Evolutionary conservation across 30 jellyfish, hydroid and myxozoan genomes (phyloP).

Genomic region (Chironex yamaguchii): DNA sequence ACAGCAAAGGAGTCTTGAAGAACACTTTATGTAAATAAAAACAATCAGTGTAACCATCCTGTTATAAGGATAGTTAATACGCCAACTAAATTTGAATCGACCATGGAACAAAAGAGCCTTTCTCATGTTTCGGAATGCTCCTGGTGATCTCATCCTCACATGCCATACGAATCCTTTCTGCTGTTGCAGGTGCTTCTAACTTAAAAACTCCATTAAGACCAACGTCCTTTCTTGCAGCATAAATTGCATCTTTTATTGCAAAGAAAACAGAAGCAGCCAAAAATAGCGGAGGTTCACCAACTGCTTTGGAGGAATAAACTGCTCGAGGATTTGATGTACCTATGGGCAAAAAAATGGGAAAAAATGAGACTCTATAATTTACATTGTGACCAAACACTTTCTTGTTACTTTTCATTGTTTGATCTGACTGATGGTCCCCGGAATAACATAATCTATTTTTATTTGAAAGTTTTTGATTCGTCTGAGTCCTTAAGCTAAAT

Average conservation of each 20-base stretch:
- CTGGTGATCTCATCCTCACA: conserved; percentile 55
- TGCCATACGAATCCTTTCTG: conserved; percentile 62
- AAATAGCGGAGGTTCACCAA: conserved; percentile 68
- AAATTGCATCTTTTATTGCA: conserved; percentile 66
- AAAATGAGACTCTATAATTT: too few species aligned
- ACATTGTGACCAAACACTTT: too few species aligned
- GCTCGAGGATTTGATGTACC: conserved; percentile 61
- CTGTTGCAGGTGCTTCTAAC: conserved; percentile 65
- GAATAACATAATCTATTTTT: too few species aligned
- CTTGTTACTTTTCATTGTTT: too few species aligned
- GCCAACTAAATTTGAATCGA: conserved; percentile 63
- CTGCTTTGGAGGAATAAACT: conserved; percentile 68
- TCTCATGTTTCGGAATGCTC: conserved; percentile 20
- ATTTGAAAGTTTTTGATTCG: too few species aligned
- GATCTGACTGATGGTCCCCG: too few species aligned
- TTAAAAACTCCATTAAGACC: conserved; percentile 39
- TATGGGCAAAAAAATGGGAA: neutral
- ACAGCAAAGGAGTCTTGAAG: too few species aligned
- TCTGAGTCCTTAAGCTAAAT: too few species aligned
- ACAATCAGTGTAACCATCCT: too few species aligned
- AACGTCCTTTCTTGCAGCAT: conserved; percentile 49
- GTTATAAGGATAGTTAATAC: too few species aligned
- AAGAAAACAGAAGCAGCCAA: conserved; percentile 61
- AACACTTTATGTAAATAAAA: too few species aligned
- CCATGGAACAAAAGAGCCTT: conserved; percentile 52